Base-by-base conservation (phyloP, 2,888 invertebrate genomes). In the Margaritifera margaritifera region DNA sequence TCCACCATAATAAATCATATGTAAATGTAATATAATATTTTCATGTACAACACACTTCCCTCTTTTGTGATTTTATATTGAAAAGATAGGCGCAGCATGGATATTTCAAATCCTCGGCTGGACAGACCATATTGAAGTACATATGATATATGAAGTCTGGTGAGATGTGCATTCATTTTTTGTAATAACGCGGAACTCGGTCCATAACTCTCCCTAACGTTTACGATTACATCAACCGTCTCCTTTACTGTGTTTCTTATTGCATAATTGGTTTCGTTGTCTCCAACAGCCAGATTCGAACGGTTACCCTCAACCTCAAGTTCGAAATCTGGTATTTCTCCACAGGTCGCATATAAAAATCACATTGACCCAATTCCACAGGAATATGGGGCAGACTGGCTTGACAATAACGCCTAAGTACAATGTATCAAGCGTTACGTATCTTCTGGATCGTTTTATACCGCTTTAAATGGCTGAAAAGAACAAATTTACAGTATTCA, bases 181-280 rank as follows among this genome's bases (percentile, higher is more conserved):
- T 75, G 62, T 75, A 79, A 52, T 77, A 79, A 62, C 69, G 77
- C n/a, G 56, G 71, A 75, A 19, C 72, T 75, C 2, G 77, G 72
- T 19, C 69, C 72, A 63, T 77, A 79, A 22, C 68, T 63, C 18
- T 73, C 72, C 20, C 18, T 53, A 42, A 72, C 27, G 2, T 58
- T 8, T 57, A 63, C 59, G 64, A 77, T 42, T 25, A 19, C 61
- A 4, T 52, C 6, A 6, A 63, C 58, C 51, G 72, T 51, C 15
- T 70, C 55, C 2, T 64, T 25, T 4, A 75, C 42, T 15, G 72
- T 72, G 0, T 11, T 42, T 11, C 68, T 64, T n/a, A 75, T 75
- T n/a, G 60, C 59, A 15, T 51, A n/a, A 53, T 75, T 64, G 42
- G 68, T 69, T 18, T 69, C 18, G 1, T 52, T 42, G 5, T 62